Evolutionary conservation across 1,140 invertebrate species (phyloP).

Genomic region (Adoxophyes honmai): DNA sequence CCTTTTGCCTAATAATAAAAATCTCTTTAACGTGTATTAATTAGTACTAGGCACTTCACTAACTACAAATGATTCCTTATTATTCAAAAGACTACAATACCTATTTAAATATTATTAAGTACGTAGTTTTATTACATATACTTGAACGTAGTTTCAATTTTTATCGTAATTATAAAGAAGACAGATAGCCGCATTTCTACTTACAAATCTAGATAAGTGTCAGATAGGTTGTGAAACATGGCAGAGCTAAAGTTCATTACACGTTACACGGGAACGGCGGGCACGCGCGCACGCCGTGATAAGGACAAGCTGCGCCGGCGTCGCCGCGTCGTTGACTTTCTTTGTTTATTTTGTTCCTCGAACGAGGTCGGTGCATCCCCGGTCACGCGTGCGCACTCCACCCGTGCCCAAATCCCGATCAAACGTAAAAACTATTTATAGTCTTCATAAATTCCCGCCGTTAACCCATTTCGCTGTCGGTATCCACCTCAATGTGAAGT

Average conservation of each 20-base stretch:
- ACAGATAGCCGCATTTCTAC: too few relatives aligned
- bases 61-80: too few relatives aligned
- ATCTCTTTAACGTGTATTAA: too few relatives aligned
- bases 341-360: conserved; percentile 7
- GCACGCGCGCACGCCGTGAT: conserved; percentile 1
- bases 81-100: too few relatives aligned
- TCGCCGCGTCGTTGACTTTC: not conserved
- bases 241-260: not conserved
- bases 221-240: too few relatives aligned
- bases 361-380: not conserved
- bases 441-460: conserved; percentile 4
- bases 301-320: not conserved
- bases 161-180: too few relatives aligned
- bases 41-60: too few relatives aligned
- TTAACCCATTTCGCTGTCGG: not conserved
- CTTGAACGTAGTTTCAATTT: too few relatives aligned
- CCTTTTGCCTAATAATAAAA: too few relatives aligned
- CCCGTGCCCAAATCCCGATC: conserved; percentile 6
- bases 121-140: too few relatives aligned
- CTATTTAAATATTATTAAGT: too few relatives aligned
- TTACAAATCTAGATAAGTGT: too few relatives aligned
- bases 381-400: not conserved
- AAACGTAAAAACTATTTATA: conserved; percentile 5
- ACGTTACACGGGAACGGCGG: conserved; percentile 4
- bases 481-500: not conserved